Evolutionary conservation across 1,140 invertebrate species (phyloP).

Genomic region (Thaumatotibia leucotreta): DNA sequence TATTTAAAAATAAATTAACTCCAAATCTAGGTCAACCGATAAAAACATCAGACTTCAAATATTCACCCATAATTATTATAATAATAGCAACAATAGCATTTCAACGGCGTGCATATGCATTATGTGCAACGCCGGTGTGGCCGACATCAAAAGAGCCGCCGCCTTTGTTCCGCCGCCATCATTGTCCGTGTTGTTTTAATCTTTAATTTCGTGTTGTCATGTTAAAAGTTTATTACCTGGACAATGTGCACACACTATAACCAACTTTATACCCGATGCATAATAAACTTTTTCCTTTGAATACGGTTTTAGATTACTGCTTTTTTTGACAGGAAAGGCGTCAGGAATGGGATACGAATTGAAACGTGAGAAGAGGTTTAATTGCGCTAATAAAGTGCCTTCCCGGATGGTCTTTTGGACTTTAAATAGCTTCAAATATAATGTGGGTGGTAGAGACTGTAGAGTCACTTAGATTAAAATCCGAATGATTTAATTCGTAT

Average conservation of each 20-base stretch:
- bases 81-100: no score
- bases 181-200: slow-evolving; percentile 63
- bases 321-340: slow-evolving; percentile 40
- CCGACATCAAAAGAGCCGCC: slow-evolving; percentile 50
- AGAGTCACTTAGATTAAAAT: no score
- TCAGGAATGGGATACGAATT: slow-evolving; percentile 34
- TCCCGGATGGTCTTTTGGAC: background rate
- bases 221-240: slow-evolving; percentile 59
- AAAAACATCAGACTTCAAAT: no score
- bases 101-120: no score
- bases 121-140: slow-evolving; percentile 24
- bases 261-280: slow-evolving; percentile 11
- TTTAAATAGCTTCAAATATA: background rate
- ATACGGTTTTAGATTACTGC: background rate
- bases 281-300: background rate
- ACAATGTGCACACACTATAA: slow-evolving; percentile 5
- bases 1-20: no score
- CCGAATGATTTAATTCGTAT: no score
- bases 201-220: slow-evolving; percentile 67
- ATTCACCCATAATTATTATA: no score
- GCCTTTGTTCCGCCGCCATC: slow-evolving; percentile 39
- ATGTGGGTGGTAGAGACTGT: no score
- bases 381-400: background rate
- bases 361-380: slow-evolving; percentile 17
- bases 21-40: no score